Conservation (phyloP, 92 coral and sea anemone species). For the Porites lobata region DNA sequence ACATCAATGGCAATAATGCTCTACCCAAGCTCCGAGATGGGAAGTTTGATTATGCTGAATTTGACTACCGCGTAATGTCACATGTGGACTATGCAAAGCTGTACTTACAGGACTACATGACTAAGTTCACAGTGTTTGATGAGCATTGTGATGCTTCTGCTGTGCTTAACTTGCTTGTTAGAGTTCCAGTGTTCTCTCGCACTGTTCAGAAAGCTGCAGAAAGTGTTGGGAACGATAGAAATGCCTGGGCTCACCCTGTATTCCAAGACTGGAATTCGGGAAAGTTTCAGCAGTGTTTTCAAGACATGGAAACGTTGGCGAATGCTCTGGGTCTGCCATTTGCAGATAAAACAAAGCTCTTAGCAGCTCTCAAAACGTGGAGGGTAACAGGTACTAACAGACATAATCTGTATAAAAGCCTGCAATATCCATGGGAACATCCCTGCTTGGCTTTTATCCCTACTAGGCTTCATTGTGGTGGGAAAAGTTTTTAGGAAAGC, state of each 20-base stretch:
- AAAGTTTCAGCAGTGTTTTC: constrained; percentile 18
- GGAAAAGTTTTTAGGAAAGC: too few species aligned
- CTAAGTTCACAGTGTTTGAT: constrained; percentile 18
- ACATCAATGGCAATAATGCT: constrained; percentile 48
- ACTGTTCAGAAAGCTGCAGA: constrained; percentile 45
- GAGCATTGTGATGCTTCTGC: constrained; percentile 69
- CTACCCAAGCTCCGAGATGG: constrained; percentile 28
- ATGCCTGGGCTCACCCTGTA: constrained; percentile 63
- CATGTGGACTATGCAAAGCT: constrained; percentile 50
- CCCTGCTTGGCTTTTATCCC: too few species aligned
- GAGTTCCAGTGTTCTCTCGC: constrained; percentile 56
- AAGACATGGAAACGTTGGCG: constrained; percentile 33
- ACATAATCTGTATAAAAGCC: too few species aligned
- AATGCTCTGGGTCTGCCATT: constrained; percentile 32
- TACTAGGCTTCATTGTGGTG: too few species aligned
- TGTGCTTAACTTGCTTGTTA: constrained; percentile 52
- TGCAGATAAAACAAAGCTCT: constrained; percentile 1
- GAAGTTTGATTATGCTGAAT: constrained; percentile 10
- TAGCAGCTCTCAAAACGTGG: constrained; percentile 29
- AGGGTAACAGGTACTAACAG: constrained; percentile 32
- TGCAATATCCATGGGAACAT: too few species aligned
- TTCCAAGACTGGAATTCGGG: constrained; percentile 44
- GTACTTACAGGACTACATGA: constrained; percentile 26
- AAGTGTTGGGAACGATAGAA: constrained; percentile 47
- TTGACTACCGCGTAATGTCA: constrained; percentile 49